phyloP scores from a whole-genome alignment of 2,113 vertebrate species.

The Chitala chitala region DNA sequence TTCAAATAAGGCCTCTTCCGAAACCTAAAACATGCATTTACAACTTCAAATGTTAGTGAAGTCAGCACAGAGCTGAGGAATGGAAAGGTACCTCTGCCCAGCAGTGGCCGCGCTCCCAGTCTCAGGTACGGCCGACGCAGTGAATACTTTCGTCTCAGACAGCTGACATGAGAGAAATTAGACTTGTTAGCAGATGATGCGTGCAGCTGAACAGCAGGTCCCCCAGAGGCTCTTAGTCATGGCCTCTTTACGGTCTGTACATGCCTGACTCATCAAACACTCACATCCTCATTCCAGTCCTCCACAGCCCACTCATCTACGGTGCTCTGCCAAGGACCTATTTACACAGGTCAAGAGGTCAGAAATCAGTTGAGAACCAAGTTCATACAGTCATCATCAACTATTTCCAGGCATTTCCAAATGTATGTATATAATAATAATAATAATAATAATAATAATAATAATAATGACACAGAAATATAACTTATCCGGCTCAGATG shows the following conservation, averaged over 20 bases:
- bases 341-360: neutral
- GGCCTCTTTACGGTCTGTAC: neutral
- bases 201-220: too few relatives aligned
- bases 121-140: slow-evolving; percentile 74
- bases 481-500: too few relatives aligned
- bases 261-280: slow-evolving; percentile 38
- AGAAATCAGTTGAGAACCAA: neutral
- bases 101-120: slow-evolving; percentile 71
- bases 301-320: slow-evolving; percentile 89
- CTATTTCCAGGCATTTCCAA: neutral
- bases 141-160: slow-evolving; percentile 96
- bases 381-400: neutral
- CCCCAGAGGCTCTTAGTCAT: too few relatives aligned
- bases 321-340: slow-evolving; percentile 82
- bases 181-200: neutral
- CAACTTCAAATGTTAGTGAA: too few relatives aligned
- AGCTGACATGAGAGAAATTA: slow-evolving; percentile 60
- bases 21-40: neutral
- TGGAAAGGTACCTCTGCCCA: slow-evolving; percentile 70
- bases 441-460: too few relatives aligned
- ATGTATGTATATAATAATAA: neutral
- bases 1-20: neutral
- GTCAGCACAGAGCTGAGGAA: neutral
- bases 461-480: too few relatives aligned
- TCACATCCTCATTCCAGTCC: slow-evolving; percentile 96